Percentiles rank a stretch among this genome's conserved stretches.
Conservation (phyloP, 2,113 vertebrate species). For the Hippopotamus amphibius region DNA sequence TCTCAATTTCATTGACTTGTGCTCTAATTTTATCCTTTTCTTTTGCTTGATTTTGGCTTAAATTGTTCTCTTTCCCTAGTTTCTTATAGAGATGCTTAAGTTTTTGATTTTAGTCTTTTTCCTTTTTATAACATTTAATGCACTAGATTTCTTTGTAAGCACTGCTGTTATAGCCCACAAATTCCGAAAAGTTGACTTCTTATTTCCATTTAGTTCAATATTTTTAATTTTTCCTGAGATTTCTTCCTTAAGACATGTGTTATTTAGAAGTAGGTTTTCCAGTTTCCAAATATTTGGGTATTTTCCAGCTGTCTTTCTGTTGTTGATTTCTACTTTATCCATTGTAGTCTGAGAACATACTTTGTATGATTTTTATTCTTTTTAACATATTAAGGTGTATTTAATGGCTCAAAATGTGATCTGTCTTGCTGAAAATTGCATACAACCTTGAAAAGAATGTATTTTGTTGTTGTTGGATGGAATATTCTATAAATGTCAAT, state of each 20-base stretch:
- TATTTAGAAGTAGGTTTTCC: conserved; percentile 1
- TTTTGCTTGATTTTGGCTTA: neutral
- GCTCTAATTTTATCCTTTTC: neutral
- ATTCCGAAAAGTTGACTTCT: conserved; percentile 11
- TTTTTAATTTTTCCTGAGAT: conserved; percentile 45
- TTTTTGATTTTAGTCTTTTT: neutral
- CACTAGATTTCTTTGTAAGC: neutral
- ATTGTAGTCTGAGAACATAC: neutral
- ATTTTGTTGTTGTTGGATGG: neutral
- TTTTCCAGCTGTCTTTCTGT: neutral
- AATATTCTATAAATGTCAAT: neutral
- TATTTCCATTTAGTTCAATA: neutral
- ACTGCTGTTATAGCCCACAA: neutral
- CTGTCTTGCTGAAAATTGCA: neutral
- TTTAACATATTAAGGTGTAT: neutral
- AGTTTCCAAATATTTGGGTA: neutral
- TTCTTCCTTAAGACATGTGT: neutral
- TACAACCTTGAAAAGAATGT: neutral
- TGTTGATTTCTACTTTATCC: neutral
- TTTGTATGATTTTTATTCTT: conserved; percentile 19
- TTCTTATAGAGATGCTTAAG: neutral
- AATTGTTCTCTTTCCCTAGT: neutral
- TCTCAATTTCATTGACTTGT: neutral
- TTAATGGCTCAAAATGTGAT: neutral
- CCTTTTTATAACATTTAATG: neutral